These are phyloP conservation scores for Lapara coniferarum DNA, from an alignment of 2,888 invertebrate genomes.

Conservation along the genomic window DNA sequence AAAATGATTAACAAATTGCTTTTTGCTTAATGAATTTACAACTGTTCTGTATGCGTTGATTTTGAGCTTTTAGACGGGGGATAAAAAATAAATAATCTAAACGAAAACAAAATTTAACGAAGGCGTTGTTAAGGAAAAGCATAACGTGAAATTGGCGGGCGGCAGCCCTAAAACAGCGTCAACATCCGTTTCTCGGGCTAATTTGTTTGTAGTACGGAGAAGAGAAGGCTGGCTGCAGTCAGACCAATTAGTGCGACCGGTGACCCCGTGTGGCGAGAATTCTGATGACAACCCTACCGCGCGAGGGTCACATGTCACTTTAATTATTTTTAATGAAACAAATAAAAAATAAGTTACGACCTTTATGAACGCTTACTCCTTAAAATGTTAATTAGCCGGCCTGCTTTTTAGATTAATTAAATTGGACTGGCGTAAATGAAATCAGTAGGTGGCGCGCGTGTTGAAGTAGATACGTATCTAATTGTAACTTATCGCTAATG, in stretches of 20 bases:
- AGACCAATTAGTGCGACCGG: conserved; percentile 68
- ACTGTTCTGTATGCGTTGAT: not conserved
- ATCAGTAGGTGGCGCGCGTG: not conserved
- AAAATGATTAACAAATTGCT: not conserved
- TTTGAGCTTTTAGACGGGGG: not conserved
- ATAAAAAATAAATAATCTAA: not conserved
- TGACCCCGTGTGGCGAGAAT: conserved; percentile 48
- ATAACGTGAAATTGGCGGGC: conserved; percentile 32
- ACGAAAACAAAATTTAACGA: not conserved
- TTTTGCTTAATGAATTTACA: not conserved
- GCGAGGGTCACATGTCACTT: conserved; percentile 54
- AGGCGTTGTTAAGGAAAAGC: not conserved
- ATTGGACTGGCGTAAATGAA: conserved; percentile 22
- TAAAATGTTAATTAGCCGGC: conserved; percentile 20
- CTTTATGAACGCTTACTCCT: conserved; percentile 29
- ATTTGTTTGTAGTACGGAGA: conserved; percentile 69
- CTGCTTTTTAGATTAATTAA: conserved; percentile 27
- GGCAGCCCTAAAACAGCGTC: conserved; percentile 53
- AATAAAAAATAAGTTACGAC: conserved; percentile 45
- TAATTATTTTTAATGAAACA: conserved; percentile 57
- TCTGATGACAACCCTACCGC: conserved; percentile 55
- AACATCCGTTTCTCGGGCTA: conserved; percentile 66
- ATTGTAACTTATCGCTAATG: not conserved
- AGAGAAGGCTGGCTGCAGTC: conserved; percentile 52
- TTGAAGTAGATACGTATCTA: not conserved